Conservation (phyloP, 2,797 vertebrate species). For the Poecilia velifera region DNA sequence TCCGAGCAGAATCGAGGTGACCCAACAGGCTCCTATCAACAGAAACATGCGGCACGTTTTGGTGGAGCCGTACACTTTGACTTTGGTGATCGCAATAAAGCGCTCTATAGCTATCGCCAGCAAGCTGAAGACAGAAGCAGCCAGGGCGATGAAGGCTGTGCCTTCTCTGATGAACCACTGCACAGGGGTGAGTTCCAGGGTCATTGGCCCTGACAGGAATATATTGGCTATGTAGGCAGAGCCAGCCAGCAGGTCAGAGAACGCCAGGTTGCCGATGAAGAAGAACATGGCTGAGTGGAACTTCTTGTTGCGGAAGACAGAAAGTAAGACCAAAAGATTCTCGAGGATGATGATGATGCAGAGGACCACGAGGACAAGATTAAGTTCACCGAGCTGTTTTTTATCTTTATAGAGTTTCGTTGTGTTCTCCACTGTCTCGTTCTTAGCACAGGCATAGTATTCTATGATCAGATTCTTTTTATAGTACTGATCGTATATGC, state of each 20-base stretch:
- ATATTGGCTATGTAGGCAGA: slow-evolving; percentile 92
- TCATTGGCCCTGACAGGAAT: slow-evolving; percentile 86
- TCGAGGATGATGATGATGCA: slow-evolving; percentile 92
- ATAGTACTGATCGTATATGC: slow-evolving; percentile 90
- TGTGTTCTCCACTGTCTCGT: too few relatives aligned
- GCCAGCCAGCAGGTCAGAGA: slow-evolving; percentile 92
- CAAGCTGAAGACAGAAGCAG: slow-evolving; percentile 94
- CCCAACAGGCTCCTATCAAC: slow-evolving; percentile 93
- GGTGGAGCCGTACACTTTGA: slow-evolving; percentile 91
- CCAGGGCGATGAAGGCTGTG: slow-evolving; percentile 91
- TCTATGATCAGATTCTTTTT: slow-evolving; percentile 80
- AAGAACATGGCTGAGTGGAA: slow-evolving; percentile 98
- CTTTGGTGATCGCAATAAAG: slow-evolving; percentile 91
- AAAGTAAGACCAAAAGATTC: slow-evolving; percentile 91
- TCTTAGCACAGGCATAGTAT: slow-evolving; percentile 88
- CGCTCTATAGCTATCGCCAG: slow-evolving; percentile 96
- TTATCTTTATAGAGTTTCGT: not conserved
- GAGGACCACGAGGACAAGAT: slow-evolving; percentile 83
- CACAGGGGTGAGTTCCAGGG: slow-evolving; percentile 84
- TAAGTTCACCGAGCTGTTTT: slow-evolving; percentile 62
- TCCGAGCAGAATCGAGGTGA: slow-evolving; percentile 88
- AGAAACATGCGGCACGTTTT: slow-evolving; percentile 93
- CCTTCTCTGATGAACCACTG: slow-evolving; percentile 96
- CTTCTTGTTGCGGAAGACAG: slow-evolving; percentile 92
- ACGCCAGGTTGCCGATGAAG: slow-evolving; percentile 94